Conservation (phyloP, 2,797 vertebrate genomes). For the Sebastiscus tertius region DNA sequence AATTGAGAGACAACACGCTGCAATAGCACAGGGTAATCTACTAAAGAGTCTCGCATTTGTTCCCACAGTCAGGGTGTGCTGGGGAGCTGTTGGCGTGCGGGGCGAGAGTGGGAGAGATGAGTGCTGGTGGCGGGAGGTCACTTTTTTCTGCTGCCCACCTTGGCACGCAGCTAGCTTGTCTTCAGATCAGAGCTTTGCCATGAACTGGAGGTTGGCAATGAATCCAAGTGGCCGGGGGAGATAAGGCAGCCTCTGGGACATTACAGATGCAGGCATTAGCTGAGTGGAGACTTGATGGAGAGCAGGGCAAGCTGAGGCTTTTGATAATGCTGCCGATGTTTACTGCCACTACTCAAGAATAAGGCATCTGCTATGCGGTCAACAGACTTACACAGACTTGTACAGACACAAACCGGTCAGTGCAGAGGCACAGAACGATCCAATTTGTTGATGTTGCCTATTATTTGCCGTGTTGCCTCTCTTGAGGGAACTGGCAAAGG, state of each 20-base stretch:
- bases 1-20: conserved; percentile 35
- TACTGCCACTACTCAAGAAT: conserved; percentile 66
- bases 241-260: conserved; percentile 81
- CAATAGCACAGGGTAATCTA: conserved; percentile 50
- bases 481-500: conserved; percentile 6
- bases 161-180: conserved; percentile 79
- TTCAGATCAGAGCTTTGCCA: conserved; percentile 82
- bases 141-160: conserved; percentile 80
- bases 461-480: conserved; percentile 21
- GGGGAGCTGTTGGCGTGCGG: conserved; percentile 46
- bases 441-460: conserved; percentile 6
- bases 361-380: conserved; percentile 63
- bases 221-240: conserved; percentile 81
- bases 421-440: conserved; percentile 8
- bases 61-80: conserved; percentile 52
- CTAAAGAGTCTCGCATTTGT: conserved; percentile 47
- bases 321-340: conserved; percentile 78
- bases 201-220: conserved; percentile 76
- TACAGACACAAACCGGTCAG: conserved; percentile 21
- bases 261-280: conserved; percentile 79
- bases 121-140: conserved; percentile 63
- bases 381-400: conserved; percentile 42
- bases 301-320: conserved; percentile 75
- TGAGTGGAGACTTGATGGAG: conserved; percentile 72
- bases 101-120: conserved; percentile 57